Evolutionary conservation across 2,797 vertebrate genomes (phyloP).

Genomic region (Sebastes nivosus): DNA sequence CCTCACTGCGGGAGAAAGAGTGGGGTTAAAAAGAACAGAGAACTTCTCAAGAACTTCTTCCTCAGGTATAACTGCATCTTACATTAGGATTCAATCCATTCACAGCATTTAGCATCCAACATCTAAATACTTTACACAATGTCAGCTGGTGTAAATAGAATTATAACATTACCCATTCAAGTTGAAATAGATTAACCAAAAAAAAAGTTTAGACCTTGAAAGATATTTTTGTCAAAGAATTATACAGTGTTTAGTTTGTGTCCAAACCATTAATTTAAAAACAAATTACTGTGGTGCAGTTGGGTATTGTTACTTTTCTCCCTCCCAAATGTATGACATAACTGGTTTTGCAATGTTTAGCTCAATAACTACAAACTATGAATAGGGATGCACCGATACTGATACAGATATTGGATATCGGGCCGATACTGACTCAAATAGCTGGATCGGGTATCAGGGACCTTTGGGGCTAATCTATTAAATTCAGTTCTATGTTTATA

Average conservation of each 20-base stretch:
- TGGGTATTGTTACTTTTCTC: background rate
- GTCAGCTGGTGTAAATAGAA: background rate
- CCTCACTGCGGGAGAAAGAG: constrained; percentile 96
- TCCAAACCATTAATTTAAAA: background rate
- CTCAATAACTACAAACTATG: background rate
- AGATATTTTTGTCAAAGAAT: background rate
- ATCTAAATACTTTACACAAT: background rate
- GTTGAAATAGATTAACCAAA: background rate
- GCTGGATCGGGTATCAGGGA: no score
- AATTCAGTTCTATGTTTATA: no score
- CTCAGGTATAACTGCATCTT: constrained; percentile 79
- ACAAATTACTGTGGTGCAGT: background rate
- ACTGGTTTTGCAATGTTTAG: background rate
- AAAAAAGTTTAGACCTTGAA: background rate
- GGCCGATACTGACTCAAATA: no score
- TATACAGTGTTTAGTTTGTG: background rate
- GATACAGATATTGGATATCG: no score
- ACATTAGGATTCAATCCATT: background rate
- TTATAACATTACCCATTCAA: background rate
- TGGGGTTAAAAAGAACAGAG: constrained; percentile 92
- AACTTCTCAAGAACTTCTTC: constrained; percentile 90
- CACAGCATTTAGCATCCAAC: background rate
- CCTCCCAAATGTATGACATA: background rate
- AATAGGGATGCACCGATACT: background rate
- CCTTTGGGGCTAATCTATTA: no score